Percentiles rank a stretch among this genome's conserved stretches.
These are phyloP conservation scores for Aphelenchoides bicaudatus DNA, from an alignment of 2,888 invertebrate genomes.

Conservation along the genomic window DNA sequence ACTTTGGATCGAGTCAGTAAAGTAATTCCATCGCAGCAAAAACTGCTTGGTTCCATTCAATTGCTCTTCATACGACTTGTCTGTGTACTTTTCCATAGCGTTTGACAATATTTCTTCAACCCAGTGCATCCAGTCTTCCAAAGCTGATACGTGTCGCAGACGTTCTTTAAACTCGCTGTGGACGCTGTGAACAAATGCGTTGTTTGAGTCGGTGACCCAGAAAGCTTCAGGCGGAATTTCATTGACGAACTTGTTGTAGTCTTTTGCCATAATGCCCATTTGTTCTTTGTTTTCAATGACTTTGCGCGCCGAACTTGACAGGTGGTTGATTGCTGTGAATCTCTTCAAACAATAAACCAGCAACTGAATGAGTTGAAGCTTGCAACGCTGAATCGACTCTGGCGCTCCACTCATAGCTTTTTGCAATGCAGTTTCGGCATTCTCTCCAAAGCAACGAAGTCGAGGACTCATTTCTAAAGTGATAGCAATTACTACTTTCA, in stretches of 20 bases:
- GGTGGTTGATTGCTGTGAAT: background rate
- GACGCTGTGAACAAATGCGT: slow-evolving; percentile 26
- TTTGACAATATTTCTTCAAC: slow-evolving; percentile 85
- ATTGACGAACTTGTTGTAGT: slow-evolving; percentile 71
- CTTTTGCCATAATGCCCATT: slow-evolving; percentile 74
- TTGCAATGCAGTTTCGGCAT: background rate
- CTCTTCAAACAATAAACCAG: slow-evolving; percentile 6
- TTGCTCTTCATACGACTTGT: slow-evolving; percentile 66
- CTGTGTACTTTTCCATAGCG: slow-evolving; percentile 72
- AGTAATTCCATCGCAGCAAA: slow-evolving; percentile 96
- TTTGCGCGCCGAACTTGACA: slow-evolving; percentile 4
- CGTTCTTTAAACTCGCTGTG: slow-evolving; percentile 41
- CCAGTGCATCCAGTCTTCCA: slow-evolving; percentile 98
- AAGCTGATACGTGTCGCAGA: slow-evolving; percentile 69
- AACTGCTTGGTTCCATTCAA: slow-evolving; percentile 83
- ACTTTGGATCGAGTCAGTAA: slow-evolving; percentile 90
- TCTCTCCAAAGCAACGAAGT: slow-evolving; percentile 3
- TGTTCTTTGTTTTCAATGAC: background rate
- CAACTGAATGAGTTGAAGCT: slow-evolving; percentile 3
- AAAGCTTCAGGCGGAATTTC: slow-evolving; percentile 70
- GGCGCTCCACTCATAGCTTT: background rate
- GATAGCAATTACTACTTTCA: slow-evolving; percentile 71
- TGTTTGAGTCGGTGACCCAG: slow-evolving; percentile 95
- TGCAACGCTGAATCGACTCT: slow-evolving; percentile 1
- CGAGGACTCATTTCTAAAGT: slow-evolving; percentile 83